Evolutionary conservation across 2,113 vertebrate genomes (phyloP), one percentile per base, ranked within the genome.

Genomic region (Leucosticte australis): DNA sequence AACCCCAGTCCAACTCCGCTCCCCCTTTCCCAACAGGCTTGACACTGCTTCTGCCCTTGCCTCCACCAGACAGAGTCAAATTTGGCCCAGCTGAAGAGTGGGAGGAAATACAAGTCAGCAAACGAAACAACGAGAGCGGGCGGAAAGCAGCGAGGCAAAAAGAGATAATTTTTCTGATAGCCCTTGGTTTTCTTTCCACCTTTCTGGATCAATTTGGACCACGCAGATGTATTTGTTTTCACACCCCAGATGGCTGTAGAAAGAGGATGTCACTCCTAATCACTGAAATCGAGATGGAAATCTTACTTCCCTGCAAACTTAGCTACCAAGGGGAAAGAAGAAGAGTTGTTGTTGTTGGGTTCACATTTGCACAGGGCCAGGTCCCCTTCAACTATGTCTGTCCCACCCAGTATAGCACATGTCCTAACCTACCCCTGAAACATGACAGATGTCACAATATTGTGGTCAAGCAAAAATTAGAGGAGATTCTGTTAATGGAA

Each of bases 241-340:
- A 92, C 86, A 96, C 94, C 92, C 68, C 84, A 97, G 90, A 90
- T 97, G 92, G 81, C 63, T 83, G 46, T 71, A 50, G 83, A 90
- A 92, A 91, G 53, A 87, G 91, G 69, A 73, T 84, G 89, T 59
- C 92, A 91, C 35, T 67, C 44, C 74, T 94, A 94, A 96, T 92
- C 84, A 88, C 77, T 65, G 71, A 90, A 96, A 97, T 90, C 0
- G 0, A 95, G 89, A 94, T 80, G 65, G 80, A 95, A 92, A 95
- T 79, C 56, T 75, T 91, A 89, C n/a, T 92, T 83, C 42, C 30
- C 44, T 88, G 35, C 35, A 96, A 95, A 96, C 74, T 81, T 68
- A 94, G 46, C 75, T 67, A 71, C 56, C 14, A 18, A 96, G 56
- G 55, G 56, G 55, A 68, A 96, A 89, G 70, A 92, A 83, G 49